Evolutionary conservation across 2,888 invertebrate genomes (phyloP).

Genomic region (Chirona hameri): DNA sequence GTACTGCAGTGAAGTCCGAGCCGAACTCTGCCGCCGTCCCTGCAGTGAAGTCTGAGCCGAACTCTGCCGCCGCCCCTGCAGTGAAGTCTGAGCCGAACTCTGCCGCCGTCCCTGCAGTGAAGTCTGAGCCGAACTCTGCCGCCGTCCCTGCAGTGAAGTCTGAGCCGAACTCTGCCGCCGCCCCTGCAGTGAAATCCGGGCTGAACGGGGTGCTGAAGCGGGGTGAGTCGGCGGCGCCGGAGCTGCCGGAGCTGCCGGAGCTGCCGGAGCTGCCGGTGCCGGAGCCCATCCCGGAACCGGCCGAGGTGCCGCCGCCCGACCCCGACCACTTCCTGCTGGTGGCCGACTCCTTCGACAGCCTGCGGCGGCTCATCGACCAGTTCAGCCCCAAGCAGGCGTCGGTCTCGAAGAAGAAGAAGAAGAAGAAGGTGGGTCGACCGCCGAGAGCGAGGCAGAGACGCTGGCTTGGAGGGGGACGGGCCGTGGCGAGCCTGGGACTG

Average conservation of each 20-base stretch:
- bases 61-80: not conserved
- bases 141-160: no score
- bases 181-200: not conserved
- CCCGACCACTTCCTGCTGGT: conserved; percentile 35
- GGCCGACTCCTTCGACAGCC: conserved; percentile 33
- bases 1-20: no score
- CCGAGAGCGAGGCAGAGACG: no score
- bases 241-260: not conserved
- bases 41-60: not conserved
- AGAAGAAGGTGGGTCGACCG: not conserved
- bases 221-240: not conserved
- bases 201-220: not conserved
- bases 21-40: no score
- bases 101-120: no score
- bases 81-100: no score
- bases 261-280: conserved; percentile 13
- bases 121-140: no score
- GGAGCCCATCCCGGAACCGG: not conserved
- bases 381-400: not conserved
- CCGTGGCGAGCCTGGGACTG: no score
- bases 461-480: no score
- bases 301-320: conserved; percentile 11
- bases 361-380: conserved; percentile 14
- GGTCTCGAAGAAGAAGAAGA: no score
- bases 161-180: not conserved